Percentiles rank a stretch among this genome's conserved stretches.
Conservation (phyloP, 2,797 vertebrate species). For the Alcedo quadribrachys region DNA sequence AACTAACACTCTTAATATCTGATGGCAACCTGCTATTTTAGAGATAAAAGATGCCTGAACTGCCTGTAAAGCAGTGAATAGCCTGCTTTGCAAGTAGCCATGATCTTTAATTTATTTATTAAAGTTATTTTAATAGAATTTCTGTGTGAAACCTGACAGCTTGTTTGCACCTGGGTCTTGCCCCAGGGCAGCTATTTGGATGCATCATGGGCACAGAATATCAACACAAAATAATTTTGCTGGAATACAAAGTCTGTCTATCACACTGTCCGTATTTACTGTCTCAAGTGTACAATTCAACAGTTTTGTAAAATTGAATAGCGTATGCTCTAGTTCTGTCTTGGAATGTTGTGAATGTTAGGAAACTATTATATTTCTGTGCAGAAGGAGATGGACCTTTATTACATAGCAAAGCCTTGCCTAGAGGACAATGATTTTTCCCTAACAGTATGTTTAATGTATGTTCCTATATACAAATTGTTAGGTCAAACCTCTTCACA, state of each 20-base stretch:
- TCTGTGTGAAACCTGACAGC: conserved; percentile 43
- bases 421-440: conserved; percentile 23
- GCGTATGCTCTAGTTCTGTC: conserved; percentile 61
- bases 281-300: conserved; percentile 63
- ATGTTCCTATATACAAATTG: background rate
- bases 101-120: conserved; percentile 54
- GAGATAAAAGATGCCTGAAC: background rate
- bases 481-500: background rate
- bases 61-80: background rate
- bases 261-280: conserved; percentile 56
- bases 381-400: conserved; percentile 55
- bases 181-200: conserved; percentile 20
- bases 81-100: background rate
- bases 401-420: conserved; percentile 27
- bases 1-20: background rate
- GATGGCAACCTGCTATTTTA: background rate
- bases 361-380: conserved; percentile 32
- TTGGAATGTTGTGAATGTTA: conserved; percentile 45
- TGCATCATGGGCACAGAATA: conserved; percentile 8
- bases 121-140: background rate
- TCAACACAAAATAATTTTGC: conserved; percentile 37
- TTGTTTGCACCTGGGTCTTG: conserved; percentile 41
- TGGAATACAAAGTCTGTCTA: conserved; percentile 49
- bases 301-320: conserved; percentile 68
- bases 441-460: conserved; percentile 37